Base-by-base conservation (phyloP, 1,140 invertebrate species). In the Brevipalpus yothersi region DNA sequence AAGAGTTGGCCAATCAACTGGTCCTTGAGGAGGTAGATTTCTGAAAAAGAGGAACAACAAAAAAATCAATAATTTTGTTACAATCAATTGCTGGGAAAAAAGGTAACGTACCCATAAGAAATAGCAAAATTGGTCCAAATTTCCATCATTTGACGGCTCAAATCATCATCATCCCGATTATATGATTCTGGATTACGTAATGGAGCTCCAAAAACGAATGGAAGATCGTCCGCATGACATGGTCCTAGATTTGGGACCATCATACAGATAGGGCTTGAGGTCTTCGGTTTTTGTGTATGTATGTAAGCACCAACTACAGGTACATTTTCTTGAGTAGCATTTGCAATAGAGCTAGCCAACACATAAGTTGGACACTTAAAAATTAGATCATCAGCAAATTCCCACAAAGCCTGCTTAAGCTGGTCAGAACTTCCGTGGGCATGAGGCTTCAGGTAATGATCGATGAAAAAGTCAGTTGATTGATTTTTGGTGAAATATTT, bases 371-470 rank as follows among this genome's bases (percentile, higher is more conserved):
- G n/a, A 51, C 49, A 51, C 31, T 31, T 31, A 5, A 31, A 31
- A 17, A 51, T 19, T 13, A 51, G n/a, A 5, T 19, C 49, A 51
- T 51, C 40, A 7, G 45, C 59, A 17, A 13, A 21, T 21, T 67
- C 56, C 58, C 75, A 61, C 23, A 76, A 75, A 15, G 70, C 73
- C 59, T 69, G 54, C 41, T 61, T 61, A 57, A 67, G 58, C 12
- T 67, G 42, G 17, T 57, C 39, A 23, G 31, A 31, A 31, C 31
- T 31, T 31, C 31, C 31, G 5, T 31, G 31, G 2, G 2, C 31
- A 31, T 31, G 31, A 31, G 31, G 31, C 5, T 31, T 31, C 31
- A 31, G 5, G 31, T 31, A 31, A 31, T 31, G 5, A 31, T 31
- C 5, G 31, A 31, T 31, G 31, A 31, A 31, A 31, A 31, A 31